phyloP scores from a whole-genome alignment of 92 coral and sea anemone genomes.

The Siderastrea radians region DNA sequence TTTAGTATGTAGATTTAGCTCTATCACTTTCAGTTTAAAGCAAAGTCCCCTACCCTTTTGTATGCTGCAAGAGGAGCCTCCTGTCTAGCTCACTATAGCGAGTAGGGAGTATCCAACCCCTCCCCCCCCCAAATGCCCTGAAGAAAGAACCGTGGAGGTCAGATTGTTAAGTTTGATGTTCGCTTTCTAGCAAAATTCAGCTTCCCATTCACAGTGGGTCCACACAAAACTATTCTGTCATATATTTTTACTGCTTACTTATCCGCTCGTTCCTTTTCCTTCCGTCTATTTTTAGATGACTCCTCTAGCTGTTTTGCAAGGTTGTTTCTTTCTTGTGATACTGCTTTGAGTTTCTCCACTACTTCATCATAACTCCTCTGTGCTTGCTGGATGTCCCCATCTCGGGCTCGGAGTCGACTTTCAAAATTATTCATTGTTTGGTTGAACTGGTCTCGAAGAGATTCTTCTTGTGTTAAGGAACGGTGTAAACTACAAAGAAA shows the following conservation, averaged over 20 bases:
- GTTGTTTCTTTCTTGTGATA: slow-evolving; percentile 86
- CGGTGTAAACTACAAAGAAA: slow-evolving; percentile 83
- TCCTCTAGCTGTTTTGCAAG: slow-evolving; percentile 86
- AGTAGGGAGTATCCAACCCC: too few species aligned
- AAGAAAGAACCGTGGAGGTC: too few species aligned
- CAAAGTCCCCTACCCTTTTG: too few species aligned
- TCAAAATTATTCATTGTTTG: slow-evolving; percentile 98
- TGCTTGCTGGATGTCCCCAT: slow-evolving; percentile 85
- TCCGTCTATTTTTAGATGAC: slow-evolving; percentile 79
- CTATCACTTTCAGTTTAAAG: too few species aligned
- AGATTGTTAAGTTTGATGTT: too few species aligned
- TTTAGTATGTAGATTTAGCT: too few species aligned
- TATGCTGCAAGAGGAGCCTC: too few species aligned
- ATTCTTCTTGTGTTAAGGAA: slow-evolving; percentile 92
- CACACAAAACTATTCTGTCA: too few species aligned
- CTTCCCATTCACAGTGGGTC: too few species aligned
- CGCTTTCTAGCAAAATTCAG: too few species aligned
- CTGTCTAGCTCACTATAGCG: too few species aligned
- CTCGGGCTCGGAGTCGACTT: slow-evolving; percentile 81
- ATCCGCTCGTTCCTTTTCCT: slow-evolving; percentile 95
- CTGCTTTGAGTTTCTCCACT: slow-evolving; percentile 82
- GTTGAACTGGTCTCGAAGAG: slow-evolving; percentile 93
- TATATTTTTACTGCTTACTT: slow-evolving; percentile 67
- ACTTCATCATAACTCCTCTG: slow-evolving; percentile 92
- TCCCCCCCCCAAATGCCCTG: too few species aligned